Evolutionary conservation across 2,888 invertebrate genomes (phyloP).

Genomic region (Lymantria dispar): DNA sequence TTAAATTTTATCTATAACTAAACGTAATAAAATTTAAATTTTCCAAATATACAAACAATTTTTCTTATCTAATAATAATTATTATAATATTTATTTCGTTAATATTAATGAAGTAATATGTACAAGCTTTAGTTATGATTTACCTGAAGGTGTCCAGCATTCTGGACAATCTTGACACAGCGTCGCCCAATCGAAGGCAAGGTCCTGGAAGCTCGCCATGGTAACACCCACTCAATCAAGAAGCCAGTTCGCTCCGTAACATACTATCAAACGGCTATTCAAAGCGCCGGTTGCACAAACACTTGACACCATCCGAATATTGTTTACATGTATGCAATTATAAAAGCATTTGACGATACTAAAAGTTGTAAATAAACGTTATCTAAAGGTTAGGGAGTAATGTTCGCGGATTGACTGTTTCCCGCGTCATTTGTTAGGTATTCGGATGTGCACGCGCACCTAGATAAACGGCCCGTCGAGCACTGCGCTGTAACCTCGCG

Average conservation of each 20-base stretch:
- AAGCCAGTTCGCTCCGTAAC: slow-evolving; percentile 49
- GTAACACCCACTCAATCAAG: slow-evolving; percentile 48
- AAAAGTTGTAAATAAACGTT: slow-evolving; percentile 40
- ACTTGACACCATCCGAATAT: slow-evolving; percentile 51
- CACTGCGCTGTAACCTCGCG: slow-evolving; percentile 68
- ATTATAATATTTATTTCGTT: too few relatives aligned
- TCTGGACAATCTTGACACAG: slow-evolving; percentile 84
- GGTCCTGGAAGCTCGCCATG: slow-evolving; percentile 86
- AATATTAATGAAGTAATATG: background rate
- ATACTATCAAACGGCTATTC: slow-evolving; percentile 46
- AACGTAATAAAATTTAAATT: too few relatives aligned
- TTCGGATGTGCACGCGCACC: slow-evolving; percentile 59
- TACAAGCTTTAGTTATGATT: slow-evolving; percentile 30
- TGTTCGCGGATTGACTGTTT: slow-evolving; percentile 44
- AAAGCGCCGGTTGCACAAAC: slow-evolving; percentile 49
- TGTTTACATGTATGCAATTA: slow-evolving; percentile 15
- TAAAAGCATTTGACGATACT: slow-evolving; percentile 20
- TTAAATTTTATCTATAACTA: too few relatives aligned
- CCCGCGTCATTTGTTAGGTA: slow-evolving; percentile 34
- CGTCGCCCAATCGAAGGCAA: slow-evolving; percentile 85
- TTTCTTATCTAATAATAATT: too few relatives aligned
- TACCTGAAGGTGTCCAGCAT: slow-evolving; percentile 85
- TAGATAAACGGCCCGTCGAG: slow-evolving; percentile 66
- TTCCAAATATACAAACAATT: too few relatives aligned
- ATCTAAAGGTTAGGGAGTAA: slow-evolving; percentile 30